Conservation (phyloP, 2,113 vertebrate genomes). For the Tor tambroides region DNA sequence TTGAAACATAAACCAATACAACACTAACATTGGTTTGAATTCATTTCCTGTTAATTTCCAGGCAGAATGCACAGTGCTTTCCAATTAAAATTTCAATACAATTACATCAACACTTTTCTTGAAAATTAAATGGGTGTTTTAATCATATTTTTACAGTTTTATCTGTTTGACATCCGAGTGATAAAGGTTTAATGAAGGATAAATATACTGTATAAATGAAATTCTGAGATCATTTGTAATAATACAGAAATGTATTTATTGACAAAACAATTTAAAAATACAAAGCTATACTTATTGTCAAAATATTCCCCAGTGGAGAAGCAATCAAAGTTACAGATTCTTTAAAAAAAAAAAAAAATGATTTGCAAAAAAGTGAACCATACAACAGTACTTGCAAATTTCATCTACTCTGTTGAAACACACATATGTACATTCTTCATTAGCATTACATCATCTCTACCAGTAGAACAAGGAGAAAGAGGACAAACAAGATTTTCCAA, state of each 20-base stretch:
- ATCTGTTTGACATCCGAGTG: background rate
- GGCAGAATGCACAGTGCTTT: background rate
- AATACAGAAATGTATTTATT: slow-evolving; percentile 12
- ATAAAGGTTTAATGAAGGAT: background rate
- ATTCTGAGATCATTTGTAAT: background rate
- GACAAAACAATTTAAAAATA: background rate
- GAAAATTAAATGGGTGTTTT: background rate
- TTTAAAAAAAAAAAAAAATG: background rate
- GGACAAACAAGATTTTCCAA: slow-evolving; percentile 3
- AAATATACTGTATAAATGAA: background rate
- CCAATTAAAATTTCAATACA: background rate
- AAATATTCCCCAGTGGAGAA: background rate
- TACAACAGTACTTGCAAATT: background rate
- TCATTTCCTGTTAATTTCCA: background rate
- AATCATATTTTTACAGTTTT: background rate
- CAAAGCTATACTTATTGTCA: background rate
- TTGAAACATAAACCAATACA: background rate
- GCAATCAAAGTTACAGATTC: background rate
- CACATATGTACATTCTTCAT: slow-evolving; percentile 2
- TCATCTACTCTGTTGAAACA: background rate
- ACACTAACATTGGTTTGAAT: background rate
- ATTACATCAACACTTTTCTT: background rate
- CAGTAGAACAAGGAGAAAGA: background rate
- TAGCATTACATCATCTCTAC: slow-evolving; percentile 4
- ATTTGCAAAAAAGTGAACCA: background rate